Percentiles rank a stretch among this genome's conserved stretches.
Conservation (phyloP, 1,140 invertebrate species). For the Drosophila auraria region DNA sequence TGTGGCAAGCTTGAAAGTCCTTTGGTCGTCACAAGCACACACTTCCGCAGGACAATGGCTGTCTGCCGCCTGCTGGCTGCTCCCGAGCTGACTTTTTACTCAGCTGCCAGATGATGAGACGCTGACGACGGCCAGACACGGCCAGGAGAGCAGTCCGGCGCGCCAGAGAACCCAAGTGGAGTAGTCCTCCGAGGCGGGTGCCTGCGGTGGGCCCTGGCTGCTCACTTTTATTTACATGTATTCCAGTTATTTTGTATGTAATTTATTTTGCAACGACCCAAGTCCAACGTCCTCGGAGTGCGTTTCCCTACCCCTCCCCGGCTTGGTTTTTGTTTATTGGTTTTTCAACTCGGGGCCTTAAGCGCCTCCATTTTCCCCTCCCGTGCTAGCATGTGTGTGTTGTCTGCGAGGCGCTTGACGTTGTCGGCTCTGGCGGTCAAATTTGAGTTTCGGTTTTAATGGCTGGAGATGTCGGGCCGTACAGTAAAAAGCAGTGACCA, state of each 20-base stretch:
- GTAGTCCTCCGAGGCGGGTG: constrained; percentile 7
- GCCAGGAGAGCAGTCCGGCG: constrained; percentile 16
- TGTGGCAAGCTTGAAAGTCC: constrained; percentile 81
- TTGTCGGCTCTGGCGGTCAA: constrained; percentile 51
- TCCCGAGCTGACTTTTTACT: constrained; percentile 73
- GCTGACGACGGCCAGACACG: constrained; percentile 62
- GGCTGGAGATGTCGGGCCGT: constrained; percentile 30
- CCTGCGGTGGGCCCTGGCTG: constrained; percentile 26
- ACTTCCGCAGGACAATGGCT: constrained; percentile 59
- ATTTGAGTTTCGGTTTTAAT: constrained; percentile 73
- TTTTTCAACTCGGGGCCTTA: constrained; percentile 65
- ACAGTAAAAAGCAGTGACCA: constrained; percentile 51
- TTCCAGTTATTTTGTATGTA: constrained; percentile 83
- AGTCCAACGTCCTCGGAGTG: constrained; percentile 49
- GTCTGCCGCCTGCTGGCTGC: constrained; percentile 21
- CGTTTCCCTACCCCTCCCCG: constrained; percentile 27
- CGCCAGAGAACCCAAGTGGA: constrained; percentile 15
- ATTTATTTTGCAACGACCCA: constrained; percentile 69
- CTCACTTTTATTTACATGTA: constrained; percentile 81
- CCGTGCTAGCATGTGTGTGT: constrained; percentile 8
- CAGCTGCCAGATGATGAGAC: constrained; percentile 72
- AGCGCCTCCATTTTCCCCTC: constrained; percentile 11
- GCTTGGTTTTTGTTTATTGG: constrained; percentile 73
- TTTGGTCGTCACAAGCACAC: constrained; percentile 62
- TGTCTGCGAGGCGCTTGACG: constrained; percentile 43